These are phyloP conservation scores for Todiramphus saurophagus DNA, from an alignment of 2,113 vertebrate species.

Conservation along the genomic window DNA sequence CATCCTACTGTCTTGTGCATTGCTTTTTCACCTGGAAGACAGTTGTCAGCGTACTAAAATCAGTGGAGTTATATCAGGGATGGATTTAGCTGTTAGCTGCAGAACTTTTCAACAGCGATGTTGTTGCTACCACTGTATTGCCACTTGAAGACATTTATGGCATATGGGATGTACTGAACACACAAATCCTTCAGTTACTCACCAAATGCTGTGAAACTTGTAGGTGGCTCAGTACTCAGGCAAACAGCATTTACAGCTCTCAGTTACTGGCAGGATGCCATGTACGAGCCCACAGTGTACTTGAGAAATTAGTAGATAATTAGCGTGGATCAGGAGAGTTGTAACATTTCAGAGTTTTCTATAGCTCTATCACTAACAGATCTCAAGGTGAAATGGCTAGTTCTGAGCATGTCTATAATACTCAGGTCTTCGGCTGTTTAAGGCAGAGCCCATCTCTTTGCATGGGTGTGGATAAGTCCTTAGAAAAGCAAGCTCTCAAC, in stretches of 20 bases:
- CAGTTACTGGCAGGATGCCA: neutral
- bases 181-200: conserved; percentile 20
- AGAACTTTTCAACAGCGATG: neutral
- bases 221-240: conserved; percentile 25
- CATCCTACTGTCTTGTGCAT: neutral
- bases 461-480: neutral
- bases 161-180: conserved; percentile 36
- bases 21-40: neutral
- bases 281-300: neutral
- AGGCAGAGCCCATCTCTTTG: neutral
- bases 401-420: neutral
- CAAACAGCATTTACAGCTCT: neutral
- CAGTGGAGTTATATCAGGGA: neutral
- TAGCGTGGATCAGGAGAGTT: rapidly evolving
- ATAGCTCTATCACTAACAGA: neutral
- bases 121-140: neutral
- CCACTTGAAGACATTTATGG: neutral
- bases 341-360: neutral
- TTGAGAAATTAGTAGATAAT: conserved; percentile 6
- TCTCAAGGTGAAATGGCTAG: neutral
- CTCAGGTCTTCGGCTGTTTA: neutral
- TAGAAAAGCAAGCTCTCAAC: neutral
- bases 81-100: neutral
- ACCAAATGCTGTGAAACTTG: conserved; percentile 34
- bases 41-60: neutral